Conservation (phyloP, 2,797 vertebrate genomes). For the Labeo calbasu region DNA sequence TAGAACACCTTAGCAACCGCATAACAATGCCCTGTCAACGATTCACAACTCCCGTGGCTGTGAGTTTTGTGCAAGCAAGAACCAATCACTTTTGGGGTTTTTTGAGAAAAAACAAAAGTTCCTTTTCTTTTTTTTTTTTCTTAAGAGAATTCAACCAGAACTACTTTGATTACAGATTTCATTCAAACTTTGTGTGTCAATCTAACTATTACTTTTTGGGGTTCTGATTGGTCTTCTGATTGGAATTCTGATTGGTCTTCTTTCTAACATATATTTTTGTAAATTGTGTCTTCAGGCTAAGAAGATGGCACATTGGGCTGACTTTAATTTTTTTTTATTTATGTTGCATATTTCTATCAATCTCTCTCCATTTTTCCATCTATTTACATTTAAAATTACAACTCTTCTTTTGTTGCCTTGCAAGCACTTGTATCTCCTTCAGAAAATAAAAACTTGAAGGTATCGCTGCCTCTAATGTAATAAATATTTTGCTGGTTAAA, state of each 20-base stretch:
- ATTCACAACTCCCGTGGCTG: neutral
- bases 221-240: neutral
- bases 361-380: neutral
- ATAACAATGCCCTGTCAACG: slow-evolving; percentile 28
- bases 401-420: neutral
- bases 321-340: neutral
- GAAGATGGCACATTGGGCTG: neutral
- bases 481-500: neutral
- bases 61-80: neutral
- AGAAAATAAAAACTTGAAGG: neutral
- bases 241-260: neutral
- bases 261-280: neutral
- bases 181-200: neutral
- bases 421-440: neutral
- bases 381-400: neutral
- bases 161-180: neutral
- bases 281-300: neutral
- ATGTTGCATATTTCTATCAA: neutral
- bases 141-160: neutral
- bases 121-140: neutral
- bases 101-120: too few species aligned
- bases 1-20: slow-evolving; percentile 34
- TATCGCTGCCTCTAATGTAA: neutral
- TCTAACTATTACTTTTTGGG: too few species aligned
- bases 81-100: neutral